Percentiles rank a stretch among this genome's conserved stretches.
Evolutionary conservation across 2,113 vertebrate species (phyloP).

Genomic region (Mesembrinibis cayennensis): DNA sequence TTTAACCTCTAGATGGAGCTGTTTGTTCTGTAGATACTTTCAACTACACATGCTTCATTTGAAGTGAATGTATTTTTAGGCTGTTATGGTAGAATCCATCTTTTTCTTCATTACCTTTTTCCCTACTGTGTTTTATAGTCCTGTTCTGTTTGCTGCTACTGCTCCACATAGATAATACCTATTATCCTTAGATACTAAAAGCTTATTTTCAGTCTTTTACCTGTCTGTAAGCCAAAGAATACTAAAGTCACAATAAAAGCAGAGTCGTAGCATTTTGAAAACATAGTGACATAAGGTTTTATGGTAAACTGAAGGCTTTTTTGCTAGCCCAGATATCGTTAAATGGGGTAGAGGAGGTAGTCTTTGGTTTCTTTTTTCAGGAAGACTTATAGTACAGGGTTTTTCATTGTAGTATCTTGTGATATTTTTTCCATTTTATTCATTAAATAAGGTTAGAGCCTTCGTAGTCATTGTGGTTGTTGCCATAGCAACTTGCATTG

Average conservation of each 20-base stretch:
- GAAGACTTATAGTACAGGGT: not conserved
- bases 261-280: not conserved
- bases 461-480: not conserved
- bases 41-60: not conserved
- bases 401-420: not conserved
- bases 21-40: constrained; percentile 29
- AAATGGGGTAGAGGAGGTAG: not conserved
- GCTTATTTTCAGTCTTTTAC: not conserved
- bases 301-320: not conserved
- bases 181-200: not conserved
- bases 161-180: not conserved
- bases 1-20: constrained; percentile 74
- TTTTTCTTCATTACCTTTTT: not conserved
- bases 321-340: not conserved
- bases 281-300: not conserved
- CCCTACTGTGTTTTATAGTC: not conserved
- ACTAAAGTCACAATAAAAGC: not conserved
- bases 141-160: not conserved
- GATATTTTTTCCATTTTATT: not conserved
- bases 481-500: constrained; percentile 43
- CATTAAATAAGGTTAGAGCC: not conserved
- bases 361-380: not conserved
- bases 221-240: not conserved
- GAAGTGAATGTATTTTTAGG: constrained; percentile 16
- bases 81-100: not conserved